Evolutionary conservation across 2,113 vertebrate genomes (phyloP).

Genomic region (Prunella fulvescens): DNA sequence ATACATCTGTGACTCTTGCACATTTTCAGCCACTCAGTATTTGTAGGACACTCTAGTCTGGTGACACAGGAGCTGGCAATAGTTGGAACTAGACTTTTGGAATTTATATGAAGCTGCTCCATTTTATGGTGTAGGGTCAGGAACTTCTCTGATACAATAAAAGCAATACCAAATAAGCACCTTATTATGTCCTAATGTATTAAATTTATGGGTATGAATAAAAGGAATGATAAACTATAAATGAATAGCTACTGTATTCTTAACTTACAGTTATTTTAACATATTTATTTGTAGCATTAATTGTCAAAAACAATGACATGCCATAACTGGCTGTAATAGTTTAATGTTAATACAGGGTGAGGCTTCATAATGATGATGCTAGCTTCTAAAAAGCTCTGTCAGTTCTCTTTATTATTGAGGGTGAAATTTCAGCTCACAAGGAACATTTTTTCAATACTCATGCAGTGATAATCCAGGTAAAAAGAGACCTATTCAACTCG

Average conservation of each 20-base stretch:
- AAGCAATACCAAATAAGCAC: not conserved
- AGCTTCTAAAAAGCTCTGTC: not conserved
- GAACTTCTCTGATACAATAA: not conserved
- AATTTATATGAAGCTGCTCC: not conserved
- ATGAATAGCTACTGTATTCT: not conserved
- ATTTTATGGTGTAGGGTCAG: not conserved
- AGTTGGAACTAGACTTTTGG: not conserved
- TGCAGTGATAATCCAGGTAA: not conserved
- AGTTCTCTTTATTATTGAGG: not conserved
- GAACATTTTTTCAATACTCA: not conserved
- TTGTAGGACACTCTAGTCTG: not conserved
- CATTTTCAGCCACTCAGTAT: not conserved
- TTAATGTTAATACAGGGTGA: not conserved
- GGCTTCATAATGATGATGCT: not conserved
- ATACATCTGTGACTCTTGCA: not conserved
- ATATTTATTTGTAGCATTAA: not conserved
- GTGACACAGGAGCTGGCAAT: not conserved
- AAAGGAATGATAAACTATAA: not conserved
- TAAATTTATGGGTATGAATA: not conserved
- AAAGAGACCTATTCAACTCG: not conserved
- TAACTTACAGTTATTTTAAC: not conserved
- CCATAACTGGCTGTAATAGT: not conserved
- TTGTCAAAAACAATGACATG: not conserved
- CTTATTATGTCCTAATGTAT: not conserved
- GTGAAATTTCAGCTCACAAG: slow-evolving; percentile 6